Percentiles rank a stretch among this genome's conserved stretches.
These are phyloP conservation scores for Globodera ellingtonae DNA, from an alignment of 1,140 invertebrate species.

Conservation along the genomic window DNA sequence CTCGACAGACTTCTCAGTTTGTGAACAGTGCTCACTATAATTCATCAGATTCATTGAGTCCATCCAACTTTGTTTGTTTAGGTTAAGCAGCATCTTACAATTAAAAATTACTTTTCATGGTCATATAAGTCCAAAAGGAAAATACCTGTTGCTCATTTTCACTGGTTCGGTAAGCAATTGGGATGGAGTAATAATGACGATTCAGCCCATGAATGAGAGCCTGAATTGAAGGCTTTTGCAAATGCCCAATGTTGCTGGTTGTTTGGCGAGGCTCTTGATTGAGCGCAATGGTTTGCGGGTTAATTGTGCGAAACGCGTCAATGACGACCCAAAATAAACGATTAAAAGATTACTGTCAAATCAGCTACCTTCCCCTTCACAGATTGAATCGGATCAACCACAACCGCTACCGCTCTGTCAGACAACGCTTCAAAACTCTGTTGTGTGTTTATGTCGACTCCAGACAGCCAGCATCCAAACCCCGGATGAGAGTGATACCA, in stretches of 20 bases:
- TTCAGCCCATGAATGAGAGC: constrained; percentile 98
- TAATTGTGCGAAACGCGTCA: constrained; percentile 79
- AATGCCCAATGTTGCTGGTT: constrained; percentile 95
- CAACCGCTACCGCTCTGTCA: constrained; percentile 96
- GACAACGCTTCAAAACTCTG: constrained; percentile 98
- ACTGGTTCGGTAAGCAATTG: constrained; percentile 99
- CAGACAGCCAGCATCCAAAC: constrained; percentile 99
- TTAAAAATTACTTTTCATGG: not conserved
- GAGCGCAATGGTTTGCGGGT: constrained; percentile 98
- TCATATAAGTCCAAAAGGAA: not conserved
- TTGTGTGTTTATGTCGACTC: constrained; percentile 98
- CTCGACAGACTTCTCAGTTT: constrained; percentile 83
- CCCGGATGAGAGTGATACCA: constrained; percentile 99
- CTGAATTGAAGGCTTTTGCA: constrained; percentile 98
- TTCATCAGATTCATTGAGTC: constrained; percentile 92
- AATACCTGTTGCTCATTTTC: constrained; percentile 87
- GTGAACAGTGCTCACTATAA: constrained; percentile 88
- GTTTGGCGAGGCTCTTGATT: constrained; percentile 98
- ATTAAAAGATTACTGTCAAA: constrained; percentile 75
- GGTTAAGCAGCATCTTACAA: constrained; percentile 88
- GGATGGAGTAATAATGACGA: constrained; percentile 98
- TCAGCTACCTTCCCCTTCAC: constrained; percentile 80
- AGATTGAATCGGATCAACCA: constrained; percentile 98
- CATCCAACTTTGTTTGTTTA: constrained; percentile 99
- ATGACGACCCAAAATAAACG: constrained; percentile 71